Evolutionary conservation across 1,140 invertebrate genomes (phyloP).

Genomic region (Drosophila pectinifera): DNA sequence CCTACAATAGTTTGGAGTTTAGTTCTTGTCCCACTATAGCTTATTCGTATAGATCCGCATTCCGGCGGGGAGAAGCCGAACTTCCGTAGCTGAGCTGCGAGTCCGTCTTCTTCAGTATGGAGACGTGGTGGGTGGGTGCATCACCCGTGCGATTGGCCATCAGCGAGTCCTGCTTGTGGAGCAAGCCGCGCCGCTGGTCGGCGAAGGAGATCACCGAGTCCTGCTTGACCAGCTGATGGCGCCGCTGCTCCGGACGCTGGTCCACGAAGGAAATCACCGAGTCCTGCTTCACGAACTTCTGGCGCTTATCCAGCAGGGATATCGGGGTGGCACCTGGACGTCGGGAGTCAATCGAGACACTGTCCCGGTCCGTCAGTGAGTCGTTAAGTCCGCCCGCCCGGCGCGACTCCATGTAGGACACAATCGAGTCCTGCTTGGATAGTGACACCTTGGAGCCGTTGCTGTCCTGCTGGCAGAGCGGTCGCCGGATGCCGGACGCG

Average conservation of each 20-base stretch:
- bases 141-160: slow-evolving; percentile 75
- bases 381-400: slow-evolving; percentile 55
- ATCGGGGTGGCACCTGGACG: slow-evolving; percentile 47
- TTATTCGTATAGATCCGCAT: slow-evolving; percentile 78
- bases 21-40: slow-evolving; percentile 18
- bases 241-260: slow-evolving; percentile 77
- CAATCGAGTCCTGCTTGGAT: slow-evolving; percentile 82
- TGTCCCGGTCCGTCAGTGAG: slow-evolving; percentile 64
- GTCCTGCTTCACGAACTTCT: slow-evolving; percentile 84
- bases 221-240: slow-evolving; percentile 83
- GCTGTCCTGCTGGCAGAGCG: slow-evolving; percentile 83
- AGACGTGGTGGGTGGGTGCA: slow-evolving; percentile 80
- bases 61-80: slow-evolving; percentile 71
- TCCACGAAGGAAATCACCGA: slow-evolving; percentile 84
- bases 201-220: slow-evolving; percentile 84
- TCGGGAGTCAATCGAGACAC: slow-evolving; percentile 71
- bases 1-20: slow-evolving; percentile 17
- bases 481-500: slow-evolving; percentile 71
- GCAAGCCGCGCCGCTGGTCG: slow-evolving; percentile 76
- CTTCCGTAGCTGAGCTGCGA: slow-evolving; percentile 73
- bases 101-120: slow-evolving; percentile 84
- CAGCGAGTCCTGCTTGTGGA: slow-evolving; percentile 82
- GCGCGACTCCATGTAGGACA: slow-evolving; percentile 82
- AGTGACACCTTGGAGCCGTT: slow-evolving; percentile 80
- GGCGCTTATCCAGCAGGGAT: slow-evolving; percentile 70